Evolutionary conservation across 1,140 invertebrate genomes (phyloP), one percentile per base, ranked within the genome.

Genomic region (Solen grandis): DNA sequence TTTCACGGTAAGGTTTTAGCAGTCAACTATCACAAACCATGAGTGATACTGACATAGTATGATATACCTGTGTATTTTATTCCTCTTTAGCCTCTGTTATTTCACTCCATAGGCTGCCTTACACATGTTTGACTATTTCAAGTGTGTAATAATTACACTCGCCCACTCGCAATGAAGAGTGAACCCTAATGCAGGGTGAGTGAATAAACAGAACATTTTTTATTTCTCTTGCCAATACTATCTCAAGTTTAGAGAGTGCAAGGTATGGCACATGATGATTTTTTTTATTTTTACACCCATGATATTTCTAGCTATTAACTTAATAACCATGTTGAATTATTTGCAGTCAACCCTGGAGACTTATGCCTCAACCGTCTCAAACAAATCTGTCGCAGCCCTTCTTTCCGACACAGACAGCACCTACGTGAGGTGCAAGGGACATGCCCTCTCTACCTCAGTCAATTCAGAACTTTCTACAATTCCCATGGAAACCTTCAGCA

Each of bases 391-490:
- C 10, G 31, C n/a, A 46, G 16, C 65, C 8, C 25, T 63, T 4
- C 54, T 76, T 16, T 62, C 62, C 25, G 74, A 76, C 29, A 50
- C 60, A n/a, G 74, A 76, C 27, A 25, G 31, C 19, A n/a, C n/a
- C n/a, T 70, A 35, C n/a, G 46, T 76, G 1, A 25, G 59, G 2
- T 76, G 74, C 25, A 76, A 55, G 66, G 74, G 74, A 46, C 75
- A 78, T 35, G 33, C 54, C 14, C 46, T 46, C 14, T 68, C 75
- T 33, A n/a, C 38, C 5, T 46, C 57, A 65, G 52, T 65, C n/a
- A 78, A 78, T 25, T 35, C 22, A 4, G 54, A 66, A 16, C 19
- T 78, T 13, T 36, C 41, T 3, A n/a, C 66, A 1, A 70, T 84
- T 29, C 46, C 41, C 13, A 22, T 83, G 35, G 62, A 65, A 14